phyloP scores from a whole-genome alignment of 2,888 invertebrate species.

The Tenthredo livida region DNA sequence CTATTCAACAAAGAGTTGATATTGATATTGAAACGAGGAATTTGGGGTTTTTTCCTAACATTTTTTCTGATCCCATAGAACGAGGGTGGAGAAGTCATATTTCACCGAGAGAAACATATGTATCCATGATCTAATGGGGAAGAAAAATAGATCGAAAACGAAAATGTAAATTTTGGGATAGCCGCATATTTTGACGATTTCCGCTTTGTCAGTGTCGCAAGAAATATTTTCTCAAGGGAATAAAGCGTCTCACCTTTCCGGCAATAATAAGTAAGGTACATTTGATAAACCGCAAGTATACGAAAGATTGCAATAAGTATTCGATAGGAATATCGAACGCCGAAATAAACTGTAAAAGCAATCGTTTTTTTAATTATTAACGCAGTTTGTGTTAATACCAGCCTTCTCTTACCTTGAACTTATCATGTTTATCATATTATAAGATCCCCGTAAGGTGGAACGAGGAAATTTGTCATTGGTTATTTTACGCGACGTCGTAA shows the following conservation, averaged over 20 bases:
- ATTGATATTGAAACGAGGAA: neutral
- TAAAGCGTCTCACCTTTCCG: neutral
- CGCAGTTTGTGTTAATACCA: neutral
- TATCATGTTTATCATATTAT: neutral
- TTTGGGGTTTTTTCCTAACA: neutral
- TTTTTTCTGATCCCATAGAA: neutral
- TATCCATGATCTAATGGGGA: neutral
- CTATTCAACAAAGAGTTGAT: neutral
- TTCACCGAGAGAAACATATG: neutral
- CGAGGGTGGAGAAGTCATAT: neutral
- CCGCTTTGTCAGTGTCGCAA: slow-evolving; percentile 17
- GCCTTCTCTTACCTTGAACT: neutral
- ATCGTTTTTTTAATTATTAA: neutral
- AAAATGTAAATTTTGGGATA: slow-evolving; percentile 6
- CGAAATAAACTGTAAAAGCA: neutral
- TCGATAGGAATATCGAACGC: neutral
- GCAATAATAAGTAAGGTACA: neutral
- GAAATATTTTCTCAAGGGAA: neutral
- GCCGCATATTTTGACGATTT: neutral
- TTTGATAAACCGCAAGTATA: neutral
- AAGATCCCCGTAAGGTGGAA: neutral
- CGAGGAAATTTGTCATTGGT: neutral
- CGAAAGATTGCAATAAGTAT: neutral
- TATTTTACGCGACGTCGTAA: neutral
- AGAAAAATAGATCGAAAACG: neutral